These are phyloP conservation scores for Cololabis saira DNA, from an alignment of 2,113 vertebrate genomes.

Conservation along the genomic window DNA sequence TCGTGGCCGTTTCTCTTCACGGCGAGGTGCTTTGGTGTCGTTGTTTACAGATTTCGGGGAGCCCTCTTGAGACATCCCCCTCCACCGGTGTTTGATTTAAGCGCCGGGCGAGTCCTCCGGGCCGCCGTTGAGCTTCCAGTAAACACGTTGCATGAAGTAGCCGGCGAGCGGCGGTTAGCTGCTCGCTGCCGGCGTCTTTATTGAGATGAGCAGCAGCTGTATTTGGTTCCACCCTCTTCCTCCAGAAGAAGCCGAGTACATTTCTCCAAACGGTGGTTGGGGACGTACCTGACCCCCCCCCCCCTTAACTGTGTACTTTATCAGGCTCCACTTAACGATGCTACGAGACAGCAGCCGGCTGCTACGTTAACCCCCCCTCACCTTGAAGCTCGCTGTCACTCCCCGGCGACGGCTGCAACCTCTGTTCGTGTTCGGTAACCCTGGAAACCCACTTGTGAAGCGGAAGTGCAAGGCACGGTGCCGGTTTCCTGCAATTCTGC, in stretches of 20 bases:
- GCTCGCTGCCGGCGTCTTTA: conserved; percentile 70
- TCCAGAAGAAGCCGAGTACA: conserved; percentile 34
- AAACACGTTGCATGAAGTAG: conserved; percentile 71
- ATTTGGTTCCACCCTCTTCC: conserved; percentile 68
- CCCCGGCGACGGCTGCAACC: conserved; percentile 34
- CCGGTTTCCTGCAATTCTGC: conserved; percentile 58
- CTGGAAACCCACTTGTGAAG: conserved; percentile 60
- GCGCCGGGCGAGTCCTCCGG: background rate
- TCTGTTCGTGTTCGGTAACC: conserved; percentile 27
- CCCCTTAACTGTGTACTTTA: conserved; percentile 47
- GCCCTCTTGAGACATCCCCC: background rate
- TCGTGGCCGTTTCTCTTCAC: background rate
- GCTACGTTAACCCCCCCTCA: conserved; percentile 47
- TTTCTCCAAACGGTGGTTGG: background rate
- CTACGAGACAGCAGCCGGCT: conserved; percentile 57
- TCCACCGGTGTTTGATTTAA: conserved; percentile 27
- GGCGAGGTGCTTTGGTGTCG: background rate
- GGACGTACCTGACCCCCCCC: conserved; percentile 26
- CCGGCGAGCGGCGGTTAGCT: conserved; percentile 44
- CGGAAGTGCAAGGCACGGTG: conserved; percentile 20
- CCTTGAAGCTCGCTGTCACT: conserved; percentile 37
- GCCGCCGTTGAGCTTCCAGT: conserved; percentile 51
- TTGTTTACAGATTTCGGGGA: conserved; percentile 8
- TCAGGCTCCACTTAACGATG: conserved; percentile 70
- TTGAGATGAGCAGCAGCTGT: conserved; percentile 81